Evolutionary conservation across 1,140 invertebrate genomes (phyloP), one percentile per base, ranked within the genome.

Genomic region (Rhysida immarginata): DNA sequence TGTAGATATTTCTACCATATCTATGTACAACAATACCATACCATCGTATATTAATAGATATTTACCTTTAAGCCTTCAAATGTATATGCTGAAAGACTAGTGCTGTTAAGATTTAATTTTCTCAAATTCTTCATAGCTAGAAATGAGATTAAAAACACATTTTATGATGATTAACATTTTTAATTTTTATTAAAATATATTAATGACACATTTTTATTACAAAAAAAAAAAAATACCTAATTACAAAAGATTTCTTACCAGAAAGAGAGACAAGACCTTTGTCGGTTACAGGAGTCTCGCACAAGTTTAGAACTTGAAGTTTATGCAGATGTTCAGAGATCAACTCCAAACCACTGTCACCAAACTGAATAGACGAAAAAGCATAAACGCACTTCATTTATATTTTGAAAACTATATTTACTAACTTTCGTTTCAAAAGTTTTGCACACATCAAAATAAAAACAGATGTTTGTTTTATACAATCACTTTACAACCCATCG

Each of bases 251-350:
- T 26, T 11, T 44, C 70, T 77, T 77, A 88, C 85, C 79, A 62
- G 81, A 75, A 52, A 89, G 69, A 55, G 80, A 83, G 57, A 78
- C 77, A 35, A 91, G 81, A 44, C 86, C 86, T 68, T 84, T 85
- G 63, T 91, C 86, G 1, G 85, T 87, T 2, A 90, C 84, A 1
- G 84, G 85, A 8, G 87, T 91, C 68, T 91, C 87, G 71, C 86
- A 90, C 13, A 91, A 74, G 66, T 91, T 91, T 2, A 91, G 72
- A 2, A 88, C 85, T 69, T 90, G 85, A 49, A 91, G 69, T 61
- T 85, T 81, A 43, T 82, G 82, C 20, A 91, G 71, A 68, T 90
- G 85, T 66, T 91, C 87, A 24, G 83, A 84, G 57, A 91, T 86
- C 61, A 87, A 71, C 66, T 86, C 79, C 43, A 90, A 71, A 20